Evolutionary conservation across 2,113 vertebrate species (phyloP).

Genomic region (Cynopterus brachyotis): DNA sequence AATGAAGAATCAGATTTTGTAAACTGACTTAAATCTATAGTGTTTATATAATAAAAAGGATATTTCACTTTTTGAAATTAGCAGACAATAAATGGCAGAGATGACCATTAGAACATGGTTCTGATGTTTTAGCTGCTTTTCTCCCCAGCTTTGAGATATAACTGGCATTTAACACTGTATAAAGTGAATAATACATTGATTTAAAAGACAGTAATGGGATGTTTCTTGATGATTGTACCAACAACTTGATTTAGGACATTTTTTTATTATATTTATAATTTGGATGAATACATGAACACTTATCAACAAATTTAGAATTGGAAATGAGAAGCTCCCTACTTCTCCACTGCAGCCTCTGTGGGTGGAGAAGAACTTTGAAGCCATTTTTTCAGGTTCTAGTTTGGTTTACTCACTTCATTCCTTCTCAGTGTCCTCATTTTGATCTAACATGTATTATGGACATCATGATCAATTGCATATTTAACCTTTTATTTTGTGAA

Average conservation of each 20-base stretch:
- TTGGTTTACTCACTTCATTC: constrained; percentile 75
- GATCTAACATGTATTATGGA: constrained; percentile 81
- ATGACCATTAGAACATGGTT: constrained; percentile 5
- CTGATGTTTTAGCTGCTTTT: not conserved
- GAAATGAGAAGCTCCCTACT: constrained; percentile 87
- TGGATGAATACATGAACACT: constrained; percentile 90
- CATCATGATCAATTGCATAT: constrained; percentile 89
- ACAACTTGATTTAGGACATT: constrained; percentile 89
- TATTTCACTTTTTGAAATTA: constrained; percentile 90
- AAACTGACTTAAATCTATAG: constrained; percentile 89
- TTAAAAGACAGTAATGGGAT: not conserved
- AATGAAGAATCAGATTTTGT: constrained; percentile 87
- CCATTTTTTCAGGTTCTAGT: constrained; percentile 62
- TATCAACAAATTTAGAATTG: constrained; percentile 90
- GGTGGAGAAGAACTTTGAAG: constrained; percentile 75
- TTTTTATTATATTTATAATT: constrained; percentile 91
- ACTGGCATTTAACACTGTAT: not conserved
- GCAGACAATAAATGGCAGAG: constrained; percentile 90
- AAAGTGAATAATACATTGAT: not conserved
- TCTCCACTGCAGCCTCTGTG: constrained; percentile 80
- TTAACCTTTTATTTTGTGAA: constrained; percentile 72
- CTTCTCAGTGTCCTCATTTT: constrained; percentile 82
- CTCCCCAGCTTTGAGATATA: not conserved
- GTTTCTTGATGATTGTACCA: constrained; percentile 89
- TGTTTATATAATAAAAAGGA: constrained; percentile 89